Percentiles rank a stretch among this genome's conserved stretches.
phyloP scores from a whole-genome alignment of 2,888 invertebrate species.

The Yponomeuta malinellus region DNA sequence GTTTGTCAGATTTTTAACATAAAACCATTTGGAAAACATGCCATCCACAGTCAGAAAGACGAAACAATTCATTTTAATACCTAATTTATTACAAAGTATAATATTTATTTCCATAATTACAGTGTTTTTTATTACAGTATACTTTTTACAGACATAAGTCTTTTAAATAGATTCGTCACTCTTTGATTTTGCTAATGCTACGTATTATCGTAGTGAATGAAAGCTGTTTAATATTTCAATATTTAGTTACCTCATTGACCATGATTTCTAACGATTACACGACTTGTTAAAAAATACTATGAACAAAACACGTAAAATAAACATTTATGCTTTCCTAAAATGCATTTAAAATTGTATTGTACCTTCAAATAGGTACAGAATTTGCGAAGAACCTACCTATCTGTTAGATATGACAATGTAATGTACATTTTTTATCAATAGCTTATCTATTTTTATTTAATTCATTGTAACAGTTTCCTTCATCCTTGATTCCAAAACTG shows the following conservation, averaged over 20 bases:
- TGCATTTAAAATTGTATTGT: background rate
- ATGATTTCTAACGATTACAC: no score
- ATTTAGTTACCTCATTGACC: no score
- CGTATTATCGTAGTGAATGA: background rate
- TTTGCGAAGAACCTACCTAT: background rate
- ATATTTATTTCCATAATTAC: slow-evolving; percentile 36
- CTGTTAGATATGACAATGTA: background rate
- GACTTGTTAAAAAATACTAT: slow-evolving; percentile 10
- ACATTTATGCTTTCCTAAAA: background rate
- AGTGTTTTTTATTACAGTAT: slow-evolving; percentile 36
- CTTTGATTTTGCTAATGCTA: background rate
- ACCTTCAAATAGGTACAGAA: background rate
- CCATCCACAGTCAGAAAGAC: slow-evolving; percentile 30
- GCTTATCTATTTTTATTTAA: background rate
- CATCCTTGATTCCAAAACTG: slow-evolving; percentile 22
- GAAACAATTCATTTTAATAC: slow-evolving; percentile 32
- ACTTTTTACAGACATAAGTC: slow-evolving; percentile 55
- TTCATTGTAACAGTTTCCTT: slow-evolving; percentile 27
- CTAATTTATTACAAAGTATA: slow-evolving; percentile 41
- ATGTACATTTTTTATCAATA: background rate
- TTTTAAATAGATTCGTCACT: slow-evolving; percentile 28
- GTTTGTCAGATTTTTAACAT: background rate
- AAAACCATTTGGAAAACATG: background rate
- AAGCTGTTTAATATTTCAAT: background rate
- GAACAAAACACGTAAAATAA: slow-evolving; percentile 4